Percentiles rank a stretch among this genome's conserved stretches.
phyloP scores from a whole-genome alignment of 2,113 vertebrate species.

The Uria aalge region DNA sequence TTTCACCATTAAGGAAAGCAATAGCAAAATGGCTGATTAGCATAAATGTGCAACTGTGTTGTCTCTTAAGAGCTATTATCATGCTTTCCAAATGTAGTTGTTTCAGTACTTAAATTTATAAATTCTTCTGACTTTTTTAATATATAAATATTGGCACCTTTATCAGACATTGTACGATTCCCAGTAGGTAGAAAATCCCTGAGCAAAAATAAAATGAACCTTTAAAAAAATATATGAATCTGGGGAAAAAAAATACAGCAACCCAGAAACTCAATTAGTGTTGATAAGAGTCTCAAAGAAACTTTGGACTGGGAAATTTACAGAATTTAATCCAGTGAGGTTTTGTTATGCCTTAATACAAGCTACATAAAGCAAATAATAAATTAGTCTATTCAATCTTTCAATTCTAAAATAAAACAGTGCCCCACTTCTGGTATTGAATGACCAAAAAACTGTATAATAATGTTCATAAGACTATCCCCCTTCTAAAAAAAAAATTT shows the following conservation, averaged over 20 bases:
- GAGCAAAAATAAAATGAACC: constrained; percentile 66
- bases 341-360: constrained; percentile 62
- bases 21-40: constrained; percentile 59
- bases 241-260: background rate
- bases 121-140: constrained; percentile 38
- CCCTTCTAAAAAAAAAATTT: background rate
- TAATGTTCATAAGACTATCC: constrained; percentile 42
- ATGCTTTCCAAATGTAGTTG: constrained; percentile 42
- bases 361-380: constrained; percentile 64
- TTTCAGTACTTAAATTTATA: constrained; percentile 50
- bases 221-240: constrained; percentile 61
- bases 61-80: constrained; percentile 52
- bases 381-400: constrained; percentile 48
- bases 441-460: background rate
- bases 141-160: constrained; percentile 58
- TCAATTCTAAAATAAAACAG: constrained; percentile 23
- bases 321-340: constrained; percentile 63
- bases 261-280: constrained; percentile 49
- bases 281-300: constrained; percentile 60
- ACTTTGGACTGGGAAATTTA: constrained; percentile 60
- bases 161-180: constrained; percentile 48
- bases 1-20: constrained; percentile 55
- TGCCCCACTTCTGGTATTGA: background rate
- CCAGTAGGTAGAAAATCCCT: constrained; percentile 53
- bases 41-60: constrained; percentile 45